Base-by-base conservation (phyloP, 1,140 invertebrate species). In the Dendroctonus ponderosae region DNA sequence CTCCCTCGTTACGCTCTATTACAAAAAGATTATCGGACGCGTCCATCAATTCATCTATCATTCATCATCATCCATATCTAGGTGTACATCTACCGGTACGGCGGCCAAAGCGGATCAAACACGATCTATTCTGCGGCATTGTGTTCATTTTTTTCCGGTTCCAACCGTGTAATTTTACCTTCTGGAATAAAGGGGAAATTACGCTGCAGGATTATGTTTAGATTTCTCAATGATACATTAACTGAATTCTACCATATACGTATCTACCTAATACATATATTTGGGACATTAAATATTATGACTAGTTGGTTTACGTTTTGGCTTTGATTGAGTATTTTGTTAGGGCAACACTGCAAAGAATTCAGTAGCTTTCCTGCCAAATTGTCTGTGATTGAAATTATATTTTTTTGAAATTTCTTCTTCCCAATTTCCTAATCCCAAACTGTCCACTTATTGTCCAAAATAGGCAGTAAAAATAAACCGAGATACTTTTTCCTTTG, bases 1-100 rank as follows among this genome's bases (percentile, higher is more conserved):
- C 12, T 46, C 44, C 44, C 44, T 12, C 44, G 44, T 46, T 46
- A 46, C 44, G 44, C 44, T 46, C 9, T 12, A 46, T 46, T 46
- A 46, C 44, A 46, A 46, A 46, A 2, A 4, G 44, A 46, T 46
- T 46, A 46, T 46, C 44, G 4, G 12, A 46, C 44, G 44, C 44
- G 44, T 46, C 44, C 44, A 46, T 46, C 44, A 11, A 46, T 46
- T 12, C 12, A 46, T 46, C 44, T 46, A 14, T 46, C 44, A 11
- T 9, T 46, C 9, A n/a, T n/a, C n/a, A n/a, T n/a, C 4, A 46
- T 46, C 44, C 12, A 46, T 46, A 46, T 46, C 44, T 46, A 46
- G 9, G 44, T 46, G 44, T 46, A 46, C 9, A 46, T 46, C 44
- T 46, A 46, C 44, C 44, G 44, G 9, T 12, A 9, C 12, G 9